Evolutionary conservation across 2,113 vertebrate genomes (phyloP).

Genomic region (Ellobius talpinus): DNA sequence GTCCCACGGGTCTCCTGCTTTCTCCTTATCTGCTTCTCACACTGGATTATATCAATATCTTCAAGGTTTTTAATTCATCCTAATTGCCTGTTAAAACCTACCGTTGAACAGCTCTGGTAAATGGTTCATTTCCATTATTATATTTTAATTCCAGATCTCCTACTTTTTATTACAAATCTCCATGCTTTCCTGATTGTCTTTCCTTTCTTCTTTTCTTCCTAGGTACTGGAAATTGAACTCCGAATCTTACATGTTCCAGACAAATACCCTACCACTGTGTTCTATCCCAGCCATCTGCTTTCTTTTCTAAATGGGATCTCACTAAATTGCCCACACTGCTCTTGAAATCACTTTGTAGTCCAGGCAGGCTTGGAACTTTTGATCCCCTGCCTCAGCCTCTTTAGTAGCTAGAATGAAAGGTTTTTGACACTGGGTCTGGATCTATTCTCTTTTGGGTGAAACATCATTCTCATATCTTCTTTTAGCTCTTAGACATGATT

Average conservation of each 20-base stretch:
- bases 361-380: neutral
- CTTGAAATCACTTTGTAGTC: neutral
- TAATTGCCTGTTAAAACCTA: slow-evolving; percentile 6
- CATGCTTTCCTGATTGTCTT: too few species aligned
- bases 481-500: neutral
- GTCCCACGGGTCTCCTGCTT: neutral
- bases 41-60: slow-evolving; percentile 1
- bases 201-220: neutral
- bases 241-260: neutral
- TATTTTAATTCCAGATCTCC: neutral
- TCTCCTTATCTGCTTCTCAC: slow-evolving; percentile 32
- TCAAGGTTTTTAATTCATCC: slow-evolving; percentile 21
- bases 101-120: neutral
- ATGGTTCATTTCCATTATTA: slow-evolving; percentile 22
- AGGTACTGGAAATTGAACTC: neutral
- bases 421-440: neutral
- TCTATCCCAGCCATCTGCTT: neutral
- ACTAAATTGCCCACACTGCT: neutral
- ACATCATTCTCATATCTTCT: neutral
- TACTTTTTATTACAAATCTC: neutral
- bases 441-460: slow-evolving; percentile 37
- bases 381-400: neutral
- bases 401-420: neutral
- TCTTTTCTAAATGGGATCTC: neutral
- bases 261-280: neutral